Base-by-base conservation (phyloP, 2,888 invertebrate species). In the Drosophila barbarae region DNA sequence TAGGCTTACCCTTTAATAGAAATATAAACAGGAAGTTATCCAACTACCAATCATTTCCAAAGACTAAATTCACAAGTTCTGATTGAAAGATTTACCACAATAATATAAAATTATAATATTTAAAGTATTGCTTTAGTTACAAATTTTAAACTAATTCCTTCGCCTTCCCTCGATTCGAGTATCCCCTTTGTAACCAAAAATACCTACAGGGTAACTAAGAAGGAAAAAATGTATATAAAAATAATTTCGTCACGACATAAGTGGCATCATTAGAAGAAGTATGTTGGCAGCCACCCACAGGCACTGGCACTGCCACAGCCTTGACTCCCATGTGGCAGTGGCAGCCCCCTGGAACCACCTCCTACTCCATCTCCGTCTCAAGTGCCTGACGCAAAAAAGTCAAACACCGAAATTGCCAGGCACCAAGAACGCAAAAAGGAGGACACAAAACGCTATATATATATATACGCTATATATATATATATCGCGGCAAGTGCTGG, bases 201-300 rank as follows among this genome's bases (percentile, higher is more conserved):
- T 26, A 7, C 1, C 36, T 55, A 23, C 32, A 63, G 71, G 67
- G 78, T 73, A 75, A 84, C 35, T 23, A 36, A 51, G 46, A 36
- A 38, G 65, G 57, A 23, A 35, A 63, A 63, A 69, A 60, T 72
- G 50, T 73, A 53, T 76, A 73, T 83, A 76, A 69, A 81, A 79
- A 85, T 81, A 83, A 79, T 85, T 83, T 80, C 71, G 84, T 83
- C 77, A 85, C 85, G 84, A 83, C 85, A 85, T 83, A 85, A 85
- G 85, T 85, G 81, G 76, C 81, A 85, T 81, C 85, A 81, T 81
- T 81, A 81, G 77, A 74, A 71, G 69, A 72, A 83, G 74, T 77
- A 74, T 84, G 60, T 69, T 65, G 47, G 68, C 72, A 79, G 69
- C 54, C 63, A 66, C 60, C 58, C 72, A 60, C 30, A 35, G 53